A percentile compares a stretch with the other conserved stretches of the same genome.
phyloP scores from a whole-genome alignment of 2,888 invertebrate genomes.

The Anarsia innoxiella region DNA sequence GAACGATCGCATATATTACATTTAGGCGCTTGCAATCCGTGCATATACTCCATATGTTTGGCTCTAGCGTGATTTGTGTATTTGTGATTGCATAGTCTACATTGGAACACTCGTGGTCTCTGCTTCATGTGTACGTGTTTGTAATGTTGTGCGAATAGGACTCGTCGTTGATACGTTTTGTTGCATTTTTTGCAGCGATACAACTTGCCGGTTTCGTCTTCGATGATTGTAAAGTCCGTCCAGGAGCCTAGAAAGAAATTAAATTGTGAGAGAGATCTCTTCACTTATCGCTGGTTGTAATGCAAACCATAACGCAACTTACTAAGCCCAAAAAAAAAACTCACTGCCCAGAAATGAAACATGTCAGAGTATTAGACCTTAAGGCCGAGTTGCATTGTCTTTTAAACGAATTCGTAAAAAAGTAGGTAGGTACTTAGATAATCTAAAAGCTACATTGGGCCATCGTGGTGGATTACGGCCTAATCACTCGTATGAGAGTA shows the following conservation, averaged over 20 bases:
- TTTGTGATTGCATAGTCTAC: conserved; percentile 27
- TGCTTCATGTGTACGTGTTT: conserved; percentile 28
- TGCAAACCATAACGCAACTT: no score
- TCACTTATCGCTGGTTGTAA: no score
- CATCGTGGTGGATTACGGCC: no score
- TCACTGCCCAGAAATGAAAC: no score
- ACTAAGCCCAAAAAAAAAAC: no score
- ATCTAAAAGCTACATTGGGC: no score
- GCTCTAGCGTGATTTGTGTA: conserved; percentile 24
- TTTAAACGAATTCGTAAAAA: no score
- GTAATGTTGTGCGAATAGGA: conserved; percentile 29
- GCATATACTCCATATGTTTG: conserved; percentile 24
- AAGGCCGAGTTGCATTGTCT: no score
- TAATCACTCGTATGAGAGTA: no score
- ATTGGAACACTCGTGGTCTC: conserved; percentile 24
- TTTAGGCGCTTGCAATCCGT: conserved; percentile 23
- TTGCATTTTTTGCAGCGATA: conserved; percentile 27
- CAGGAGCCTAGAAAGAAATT: neutral
- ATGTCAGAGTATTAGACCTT: no score
- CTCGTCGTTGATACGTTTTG: conserved; percentile 19
- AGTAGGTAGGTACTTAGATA: no score
- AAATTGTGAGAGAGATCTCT: no score
- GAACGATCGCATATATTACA: conserved; percentile 28
- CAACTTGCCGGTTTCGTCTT: conserved; percentile 19
- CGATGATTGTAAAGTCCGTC: conserved; percentile 5